Conservation (phyloP, 2,113 vertebrate genomes). For the Plecotus auritus region DNA sequence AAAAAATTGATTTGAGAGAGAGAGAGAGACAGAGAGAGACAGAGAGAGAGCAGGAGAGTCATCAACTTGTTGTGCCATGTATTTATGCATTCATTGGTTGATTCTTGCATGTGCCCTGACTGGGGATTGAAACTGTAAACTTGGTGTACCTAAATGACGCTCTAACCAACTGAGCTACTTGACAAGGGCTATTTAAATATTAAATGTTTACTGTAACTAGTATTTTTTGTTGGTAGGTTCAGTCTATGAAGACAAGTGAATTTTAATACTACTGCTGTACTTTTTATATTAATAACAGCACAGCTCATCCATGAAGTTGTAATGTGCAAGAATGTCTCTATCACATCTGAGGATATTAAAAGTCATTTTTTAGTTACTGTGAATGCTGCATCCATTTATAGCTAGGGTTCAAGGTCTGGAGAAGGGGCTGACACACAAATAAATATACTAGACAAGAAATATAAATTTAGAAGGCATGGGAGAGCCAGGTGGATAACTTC, state of each 20-base stretch:
- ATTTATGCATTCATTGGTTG: not conserved
- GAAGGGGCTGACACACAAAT: too few species aligned
- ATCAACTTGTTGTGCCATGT: not conserved
- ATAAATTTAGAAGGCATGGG: too few species aligned
- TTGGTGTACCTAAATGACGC: not conserved
- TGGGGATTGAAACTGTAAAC: not conserved
- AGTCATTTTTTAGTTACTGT: not conserved
- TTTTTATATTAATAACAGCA: not conserved
- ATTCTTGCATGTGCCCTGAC: not conserved
- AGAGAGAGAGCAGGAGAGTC: not conserved
- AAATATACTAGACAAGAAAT: too few species aligned
- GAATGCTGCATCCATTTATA: too few species aligned
- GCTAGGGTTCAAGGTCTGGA: too few species aligned
- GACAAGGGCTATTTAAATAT: not conserved
- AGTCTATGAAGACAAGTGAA: not conserved
- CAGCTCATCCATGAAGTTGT: not conserved
- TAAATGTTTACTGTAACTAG: not conserved
- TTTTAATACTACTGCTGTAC: not conserved
- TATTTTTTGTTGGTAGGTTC: not conserved
- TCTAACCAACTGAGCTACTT: not conserved
- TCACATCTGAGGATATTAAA: not conserved
- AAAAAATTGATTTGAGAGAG: not conserved
- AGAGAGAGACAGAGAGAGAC: too few species aligned
- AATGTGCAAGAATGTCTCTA: not conserved
- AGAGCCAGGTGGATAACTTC: too few species aligned